phyloP scores from a whole-genome alignment of 1,140 invertebrate genomes.

The Bombus vancouverensis region DNA sequence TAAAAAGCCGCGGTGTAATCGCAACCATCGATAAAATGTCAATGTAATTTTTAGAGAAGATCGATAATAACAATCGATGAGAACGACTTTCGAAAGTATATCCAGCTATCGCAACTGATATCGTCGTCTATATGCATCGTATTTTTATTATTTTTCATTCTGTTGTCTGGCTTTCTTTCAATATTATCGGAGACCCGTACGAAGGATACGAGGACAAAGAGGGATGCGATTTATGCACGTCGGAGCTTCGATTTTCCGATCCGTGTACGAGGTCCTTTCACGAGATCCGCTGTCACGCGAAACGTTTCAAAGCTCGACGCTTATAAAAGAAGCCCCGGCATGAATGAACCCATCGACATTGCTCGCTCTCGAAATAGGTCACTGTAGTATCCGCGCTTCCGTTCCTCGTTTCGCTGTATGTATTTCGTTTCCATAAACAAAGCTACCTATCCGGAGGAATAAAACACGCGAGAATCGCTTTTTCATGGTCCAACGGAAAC shows the following conservation, averaged over 20 bases:
- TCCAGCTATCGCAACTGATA: too few species aligned
- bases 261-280: background rate
- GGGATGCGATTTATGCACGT: background rate
- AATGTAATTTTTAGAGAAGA: too few species aligned
- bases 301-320: slow-evolving; percentile 26
- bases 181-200: background rate
- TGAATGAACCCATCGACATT: slow-evolving; percentile 43
- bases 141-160: background rate
- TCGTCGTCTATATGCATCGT: background rate
- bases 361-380: slow-evolving; percentile 35
- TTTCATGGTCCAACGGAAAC: too few species aligned
- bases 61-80: too few species aligned
- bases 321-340: slow-evolving; percentile 31
- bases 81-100: too few species aligned
- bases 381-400: slow-evolving; percentile 16
- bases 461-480: background rate
- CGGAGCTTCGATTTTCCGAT: slow-evolving; percentile 19
- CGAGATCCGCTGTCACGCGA: slow-evolving; percentile 1
- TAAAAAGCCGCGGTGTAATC: too few species aligned
- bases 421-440: background rate
- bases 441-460: background rate
- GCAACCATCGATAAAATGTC: too few species aligned
- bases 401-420: background rate
- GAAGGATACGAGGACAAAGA: background rate
- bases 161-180: background rate